Evolutionary conservation across 2,797 vertebrate genomes (phyloP).

Genomic region (Pampus argenteus): DNA sequence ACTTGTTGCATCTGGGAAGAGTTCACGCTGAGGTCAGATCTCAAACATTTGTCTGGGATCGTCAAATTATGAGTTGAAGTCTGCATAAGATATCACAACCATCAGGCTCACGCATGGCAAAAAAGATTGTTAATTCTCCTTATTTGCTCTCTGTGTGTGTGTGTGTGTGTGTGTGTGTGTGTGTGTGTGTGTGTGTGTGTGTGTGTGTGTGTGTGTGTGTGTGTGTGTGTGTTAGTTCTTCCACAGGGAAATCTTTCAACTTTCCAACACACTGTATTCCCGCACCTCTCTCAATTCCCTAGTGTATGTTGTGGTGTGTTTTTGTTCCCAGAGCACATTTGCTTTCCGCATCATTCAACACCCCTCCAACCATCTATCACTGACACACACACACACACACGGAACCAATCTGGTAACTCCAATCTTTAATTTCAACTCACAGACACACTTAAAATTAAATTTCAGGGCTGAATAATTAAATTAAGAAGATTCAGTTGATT

Average conservation of each 20-base stretch:
- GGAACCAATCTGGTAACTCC: neutral
- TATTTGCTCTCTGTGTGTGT: neutral
- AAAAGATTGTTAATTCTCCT: slow-evolving; percentile 8
- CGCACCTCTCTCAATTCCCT: slow-evolving; percentile 7
- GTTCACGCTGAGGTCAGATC: no score
- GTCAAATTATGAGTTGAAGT: neutral
- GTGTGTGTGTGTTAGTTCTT: slow-evolving; percentile 16
- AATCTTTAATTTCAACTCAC: neutral
- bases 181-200: slow-evolving; percentile 18
- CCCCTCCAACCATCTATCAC: slow-evolving; percentile 12
- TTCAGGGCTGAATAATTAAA: slow-evolving; percentile 17
- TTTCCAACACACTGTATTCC: slow-evolving; percentile 38
- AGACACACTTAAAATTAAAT: slow-evolving; percentile 2
- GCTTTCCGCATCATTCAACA: slow-evolving; percentile 49
- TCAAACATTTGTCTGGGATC: neutral
- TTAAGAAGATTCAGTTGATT: neutral
- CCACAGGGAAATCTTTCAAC: slow-evolving; percentile 30
- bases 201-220: slow-evolving; percentile 25
- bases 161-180: slow-evolving; percentile 21
- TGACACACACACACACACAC: slow-evolving; percentile 19
- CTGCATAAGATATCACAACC: neutral
- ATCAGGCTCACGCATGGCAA: neutral
- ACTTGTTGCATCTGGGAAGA: no score
- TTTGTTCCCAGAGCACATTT: slow-evolving; percentile 52
- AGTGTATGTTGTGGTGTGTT: slow-evolving; percentile 41